Percentiles rank a stretch among this genome's conserved stretches.
Evolutionary conservation across 1,140 invertebrate genomes (phyloP).

Genomic region (Uloborus diversus): DNA sequence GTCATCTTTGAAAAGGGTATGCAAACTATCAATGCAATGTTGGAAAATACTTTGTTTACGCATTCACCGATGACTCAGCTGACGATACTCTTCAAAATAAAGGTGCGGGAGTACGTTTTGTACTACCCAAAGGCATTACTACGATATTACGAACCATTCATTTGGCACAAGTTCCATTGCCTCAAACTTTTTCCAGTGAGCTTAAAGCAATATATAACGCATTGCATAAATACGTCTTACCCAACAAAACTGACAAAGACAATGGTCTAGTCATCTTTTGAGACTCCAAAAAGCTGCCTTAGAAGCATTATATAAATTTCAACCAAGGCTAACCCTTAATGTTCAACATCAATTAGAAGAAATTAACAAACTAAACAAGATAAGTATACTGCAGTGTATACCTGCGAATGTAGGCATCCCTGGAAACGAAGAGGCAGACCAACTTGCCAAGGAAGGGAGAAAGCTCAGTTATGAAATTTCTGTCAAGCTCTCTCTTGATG

Average conservation of each 20-base stretch:
- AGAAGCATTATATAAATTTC: neutral
- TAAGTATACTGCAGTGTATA: too few relatives aligned
- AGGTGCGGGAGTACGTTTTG: constrained; percentile 9
- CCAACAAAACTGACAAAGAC: neutral
- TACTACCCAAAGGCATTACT: neutral
- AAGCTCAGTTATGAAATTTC: too few relatives aligned
- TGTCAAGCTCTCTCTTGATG: too few relatives aligned
- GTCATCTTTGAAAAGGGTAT: constrained; percentile 9
- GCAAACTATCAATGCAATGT: neutral
- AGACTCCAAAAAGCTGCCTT: neutral
- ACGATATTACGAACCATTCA: neutral
- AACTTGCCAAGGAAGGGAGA: too few relatives aligned
- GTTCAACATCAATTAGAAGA: neutral
- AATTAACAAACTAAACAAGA: neutral
- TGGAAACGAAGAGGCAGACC: too few relatives aligned
- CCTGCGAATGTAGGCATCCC: too few relatives aligned
- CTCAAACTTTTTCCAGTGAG: neutral
- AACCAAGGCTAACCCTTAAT: neutral
- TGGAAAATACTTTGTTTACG: neutral
- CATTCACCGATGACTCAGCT: neutral
- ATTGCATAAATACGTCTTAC: neutral
- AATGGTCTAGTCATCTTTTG: neutral
- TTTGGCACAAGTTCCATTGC: neutral
- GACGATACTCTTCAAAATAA: neutral
- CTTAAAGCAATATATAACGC: neutral